Percentiles rank a stretch among this genome's conserved stretches.
Conservation (phyloP, 2,888 invertebrate species). For the Pimpla rufipes region DNA sequence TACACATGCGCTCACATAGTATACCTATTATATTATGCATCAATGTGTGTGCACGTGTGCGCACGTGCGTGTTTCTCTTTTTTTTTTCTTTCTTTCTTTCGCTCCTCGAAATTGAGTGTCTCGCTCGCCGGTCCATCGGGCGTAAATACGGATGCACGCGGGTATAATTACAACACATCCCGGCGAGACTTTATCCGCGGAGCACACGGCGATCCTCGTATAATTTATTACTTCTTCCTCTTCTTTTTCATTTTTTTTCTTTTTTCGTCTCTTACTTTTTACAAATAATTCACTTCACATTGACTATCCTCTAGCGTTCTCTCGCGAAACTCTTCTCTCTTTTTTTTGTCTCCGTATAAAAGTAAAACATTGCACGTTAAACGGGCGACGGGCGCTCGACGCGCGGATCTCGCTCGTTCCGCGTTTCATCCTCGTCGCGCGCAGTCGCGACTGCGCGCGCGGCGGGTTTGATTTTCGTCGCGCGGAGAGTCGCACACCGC, state of each 20-base stretch:
- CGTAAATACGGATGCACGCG: not conserved
- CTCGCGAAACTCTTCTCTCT: slow-evolving; percentile 57
- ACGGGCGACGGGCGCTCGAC: slow-evolving; percentile 8
- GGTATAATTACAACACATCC: slow-evolving; percentile 9
- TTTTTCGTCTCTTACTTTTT: not conserved
- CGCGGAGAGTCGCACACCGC: too few species aligned
- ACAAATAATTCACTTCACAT: slow-evolving; percentile 32
- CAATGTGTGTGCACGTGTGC: slow-evolving; percentile 66
- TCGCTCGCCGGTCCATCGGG: not conserved
- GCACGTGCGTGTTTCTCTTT: slow-evolving; percentile 63
- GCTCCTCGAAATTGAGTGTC: not conserved
- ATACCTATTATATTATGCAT: slow-evolving; percentile 46
- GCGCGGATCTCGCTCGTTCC: slow-evolving; percentile 18
- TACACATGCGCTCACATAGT: slow-evolving; percentile 60
- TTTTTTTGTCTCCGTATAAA: slow-evolving; percentile 75
- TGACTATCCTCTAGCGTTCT: slow-evolving; percentile 52
- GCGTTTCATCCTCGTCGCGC: slow-evolving; percentile 36
- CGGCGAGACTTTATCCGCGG: slow-evolving; percentile 9
- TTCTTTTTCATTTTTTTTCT: too few species aligned
- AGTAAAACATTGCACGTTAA: slow-evolving; percentile 71
- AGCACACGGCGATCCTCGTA: not conserved
- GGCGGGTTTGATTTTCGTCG: slow-evolving; percentile 32
- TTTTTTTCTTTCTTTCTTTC: too few species aligned
- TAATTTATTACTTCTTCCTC: slow-evolving; percentile 37
- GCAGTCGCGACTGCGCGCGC: too few species aligned